These are phyloP conservation scores for Steinernema hermaphroditum DNA, from an alignment of 2,888 invertebrate genomes.

Conservation along the genomic window DNA sequence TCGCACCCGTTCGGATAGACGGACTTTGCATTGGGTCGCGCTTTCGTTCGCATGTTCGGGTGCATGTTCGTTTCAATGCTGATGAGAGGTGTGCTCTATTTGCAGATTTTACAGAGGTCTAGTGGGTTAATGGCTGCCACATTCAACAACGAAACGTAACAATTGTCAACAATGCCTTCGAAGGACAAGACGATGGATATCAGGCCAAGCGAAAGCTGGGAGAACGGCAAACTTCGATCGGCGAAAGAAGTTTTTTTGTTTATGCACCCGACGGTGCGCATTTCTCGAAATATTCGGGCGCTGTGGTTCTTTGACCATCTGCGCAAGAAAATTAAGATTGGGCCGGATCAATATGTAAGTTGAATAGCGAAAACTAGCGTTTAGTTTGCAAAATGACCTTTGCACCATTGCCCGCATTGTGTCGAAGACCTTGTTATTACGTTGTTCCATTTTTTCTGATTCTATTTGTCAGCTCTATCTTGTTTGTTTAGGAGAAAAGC, in stretches of 20 bases:
- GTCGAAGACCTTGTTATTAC: too few relatives aligned
- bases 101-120: neutral
- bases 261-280: conserved; percentile 74
- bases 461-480: neutral
- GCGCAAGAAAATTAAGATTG: conserved; percentile 19
- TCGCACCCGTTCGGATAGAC: neutral
- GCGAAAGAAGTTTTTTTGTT: conserved; percentile 57
- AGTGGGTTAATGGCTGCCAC: too few relatives aligned
- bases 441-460: neutral
- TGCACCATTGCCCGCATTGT: too few relatives aligned
- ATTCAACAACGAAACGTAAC: too few relatives aligned
- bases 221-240: conserved; percentile 36
- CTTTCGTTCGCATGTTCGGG: too few relatives aligned
- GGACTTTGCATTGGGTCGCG: neutral
- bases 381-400: too few relatives aligned
- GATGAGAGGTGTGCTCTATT: neutral
- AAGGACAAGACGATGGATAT: too few relatives aligned
- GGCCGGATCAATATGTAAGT: conserved; percentile 25
- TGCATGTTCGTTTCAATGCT: too few relatives aligned
- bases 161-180: too few relatives aligned
- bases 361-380: neutral
- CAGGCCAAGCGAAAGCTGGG: too few relatives aligned
- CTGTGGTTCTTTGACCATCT: conserved; percentile 76
- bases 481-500: neutral
- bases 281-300: conserved; percentile 77